Conservation (phyloP, 2,888 invertebrate species). For the Notodonta ziczac region DNA sequence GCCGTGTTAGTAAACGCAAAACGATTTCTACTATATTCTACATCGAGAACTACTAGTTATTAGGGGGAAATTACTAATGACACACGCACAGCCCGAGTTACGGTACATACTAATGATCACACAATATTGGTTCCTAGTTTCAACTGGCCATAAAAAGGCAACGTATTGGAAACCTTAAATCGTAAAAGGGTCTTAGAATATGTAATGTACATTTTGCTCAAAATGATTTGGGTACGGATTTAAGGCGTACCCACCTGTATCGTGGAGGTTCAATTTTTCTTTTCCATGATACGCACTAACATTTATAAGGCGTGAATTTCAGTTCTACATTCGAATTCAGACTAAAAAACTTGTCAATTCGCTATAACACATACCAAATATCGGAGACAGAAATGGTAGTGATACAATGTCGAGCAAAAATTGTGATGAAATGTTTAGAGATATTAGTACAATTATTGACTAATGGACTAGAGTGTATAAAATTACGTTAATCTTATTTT, state of each 20-base stretch:
- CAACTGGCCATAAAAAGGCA: neutral
- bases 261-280: neutral
- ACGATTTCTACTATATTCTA: conserved; percentile 23
- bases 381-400: conserved; percentile 22
- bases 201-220: too few species aligned
- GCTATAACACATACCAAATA: conserved; percentile 48
- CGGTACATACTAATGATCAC: conserved; percentile 48
- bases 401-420: conserved; percentile 28
- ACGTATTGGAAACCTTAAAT: neutral
- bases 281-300: conserved; percentile 26
- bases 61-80: conserved; percentile 38
- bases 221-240: too few species aligned
- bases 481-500: conserved; percentile 1
- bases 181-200: too few species aligned
- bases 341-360: conserved; percentile 26
- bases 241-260: too few species aligned
- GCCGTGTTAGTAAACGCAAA: conserved; percentile 27
- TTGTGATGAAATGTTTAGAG: neutral
- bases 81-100: conserved; percentile 57
- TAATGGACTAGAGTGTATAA: conserved; percentile 4
- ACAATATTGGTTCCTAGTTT: conserved; percentile 29
- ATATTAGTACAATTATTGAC: conserved; percentile 2
- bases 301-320: conserved; percentile 40
- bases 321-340: conserved; percentile 34
- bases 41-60: conserved; percentile 28